Base-by-base conservation (phyloP, 2,113 vertebrate species). In the Lontra canadensis region DNA sequence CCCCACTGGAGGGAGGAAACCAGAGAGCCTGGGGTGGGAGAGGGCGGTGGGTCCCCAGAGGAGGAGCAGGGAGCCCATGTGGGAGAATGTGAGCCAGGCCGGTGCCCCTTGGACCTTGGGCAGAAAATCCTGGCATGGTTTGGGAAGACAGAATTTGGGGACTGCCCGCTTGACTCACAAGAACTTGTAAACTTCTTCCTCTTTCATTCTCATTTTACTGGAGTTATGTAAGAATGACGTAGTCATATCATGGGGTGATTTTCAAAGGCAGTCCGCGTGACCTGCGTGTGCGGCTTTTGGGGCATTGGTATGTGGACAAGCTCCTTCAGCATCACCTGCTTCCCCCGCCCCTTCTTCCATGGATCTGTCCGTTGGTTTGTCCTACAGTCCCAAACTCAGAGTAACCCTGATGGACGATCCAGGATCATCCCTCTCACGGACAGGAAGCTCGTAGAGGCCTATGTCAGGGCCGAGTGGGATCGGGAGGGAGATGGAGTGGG, bases 221-320 rank as follows among this genome's bases (percentile, higher is more conserved):
- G 12, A 25, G 21, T 57, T 29, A 26, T 9, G 57, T 36, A 74
- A 21, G 74, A n/a, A 42, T 15, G 29, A 42, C 18, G 1, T 0
- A 0, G 6, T 42, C 42, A 2, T 6, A 21, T 7, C 0, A 2
- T 0, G 8, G 7, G 86, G 34, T 7, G 18, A 18, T 14, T 52
- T 10, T 21, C 15, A 7, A 10, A 44, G 26, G 15, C 14, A 6
- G 39, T 39, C 25, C 65, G 7, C 1, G 4, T 15, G 49, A 21
- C 42, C n/a, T 0, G 9, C 52, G 39, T 3, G 4, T 10, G 82
- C 0, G 4, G 26, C 55, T 78, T 8, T 74, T 0, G 0, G 4
- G 17, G 4, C 4, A 1, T 4, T 29, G 31, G 13, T 0, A 2
- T 14, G 39, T 1, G n/a, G 10, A 1, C 3, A 17, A 73, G 55